These are phyloP conservation scores for Melanotaenia boesemani DNA, from an alignment of 2,797 vertebrate genomes.

Conservation along the genomic window DNA sequence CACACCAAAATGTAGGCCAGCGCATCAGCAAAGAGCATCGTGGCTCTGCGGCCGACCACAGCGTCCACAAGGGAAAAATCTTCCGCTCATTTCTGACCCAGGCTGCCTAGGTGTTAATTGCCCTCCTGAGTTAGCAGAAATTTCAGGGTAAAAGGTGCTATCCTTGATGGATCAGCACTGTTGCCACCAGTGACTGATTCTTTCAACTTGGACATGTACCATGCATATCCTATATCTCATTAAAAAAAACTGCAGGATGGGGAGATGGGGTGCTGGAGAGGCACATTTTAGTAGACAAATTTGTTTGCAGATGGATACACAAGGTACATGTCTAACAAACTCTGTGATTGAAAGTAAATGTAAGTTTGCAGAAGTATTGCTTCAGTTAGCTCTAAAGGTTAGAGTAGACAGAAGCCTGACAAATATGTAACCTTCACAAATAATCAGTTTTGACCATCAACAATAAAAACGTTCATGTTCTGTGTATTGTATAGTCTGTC, in stretches of 20 bases:
- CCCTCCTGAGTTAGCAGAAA: constrained; percentile 90
- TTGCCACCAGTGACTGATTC: constrained; percentile 89
- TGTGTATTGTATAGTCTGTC: neutral
- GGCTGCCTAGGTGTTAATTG: constrained; percentile 90
- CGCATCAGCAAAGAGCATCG: constrained; percentile 75
- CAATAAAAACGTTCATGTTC: neutral
- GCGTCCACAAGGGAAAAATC: constrained; percentile 83
- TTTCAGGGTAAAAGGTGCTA: constrained; percentile 90
- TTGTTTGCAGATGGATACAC: constrained; percentile 26
- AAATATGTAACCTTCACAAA: constrained; percentile 7
- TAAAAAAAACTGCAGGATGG: constrained; percentile 78
- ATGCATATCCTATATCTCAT: constrained; percentile 90
- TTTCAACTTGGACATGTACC: constrained; percentile 86
- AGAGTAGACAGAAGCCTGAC: neutral
- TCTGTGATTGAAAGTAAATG: neutral
- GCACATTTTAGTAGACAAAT: constrained; percentile 2
- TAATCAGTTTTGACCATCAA: neutral
- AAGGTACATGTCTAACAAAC: constrained; percentile 17
- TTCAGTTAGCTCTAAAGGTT: constrained; percentile 2
- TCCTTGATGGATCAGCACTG: constrained; percentile 95
- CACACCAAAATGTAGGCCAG: constrained; percentile 46
- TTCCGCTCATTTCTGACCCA: constrained; percentile 87
- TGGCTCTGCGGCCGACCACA: constrained; percentile 64
- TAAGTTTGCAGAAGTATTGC: neutral
- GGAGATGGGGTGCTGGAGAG: constrained; percentile 22